phyloP scores from a whole-genome alignment of 2,797 vertebrate genomes.

The Zenarchopterus dispar region DNA sequence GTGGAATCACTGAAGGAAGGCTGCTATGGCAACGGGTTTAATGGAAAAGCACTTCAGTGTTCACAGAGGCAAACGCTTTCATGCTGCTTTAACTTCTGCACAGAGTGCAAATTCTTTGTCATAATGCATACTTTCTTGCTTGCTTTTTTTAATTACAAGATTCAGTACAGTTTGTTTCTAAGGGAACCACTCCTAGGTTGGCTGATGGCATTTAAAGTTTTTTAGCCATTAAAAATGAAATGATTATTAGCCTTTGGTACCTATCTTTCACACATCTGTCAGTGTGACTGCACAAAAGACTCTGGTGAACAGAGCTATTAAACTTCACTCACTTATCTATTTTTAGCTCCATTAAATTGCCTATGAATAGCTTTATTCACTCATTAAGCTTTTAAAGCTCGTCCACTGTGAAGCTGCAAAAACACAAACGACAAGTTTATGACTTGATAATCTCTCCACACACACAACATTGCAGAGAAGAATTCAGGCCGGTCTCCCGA shows the following conservation, averaged over 20 bases:
- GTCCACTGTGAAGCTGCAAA: conserved; percentile 25
- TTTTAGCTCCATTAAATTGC: conserved; percentile 29
- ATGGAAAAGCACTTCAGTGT: conserved; percentile 36
- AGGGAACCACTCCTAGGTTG: conserved; percentile 24
- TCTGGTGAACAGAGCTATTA: conserved; percentile 18
- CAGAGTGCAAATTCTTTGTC: conserved; percentile 11
- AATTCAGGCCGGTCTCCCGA: conserved; percentile 45
- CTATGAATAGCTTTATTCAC: conserved; percentile 37
- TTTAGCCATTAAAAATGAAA: conserved; percentile 4
- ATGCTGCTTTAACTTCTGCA: conserved; percentile 24
- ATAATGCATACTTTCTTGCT: conserved; percentile 16
- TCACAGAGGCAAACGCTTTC: conserved; percentile 43
- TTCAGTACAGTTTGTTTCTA: conserved; percentile 33
- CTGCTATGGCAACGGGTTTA: conserved; percentile 63
- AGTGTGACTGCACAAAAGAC: background rate
- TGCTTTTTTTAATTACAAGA: conserved; percentile 4
- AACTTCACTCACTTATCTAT: conserved; percentile 20
- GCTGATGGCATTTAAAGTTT: conserved; percentile 3
- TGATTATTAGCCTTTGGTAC: background rate
- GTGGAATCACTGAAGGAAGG: conserved; percentile 37
- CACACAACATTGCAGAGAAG: conserved; percentile 44
- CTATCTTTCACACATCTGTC: background rate
- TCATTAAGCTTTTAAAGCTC: conserved; percentile 39
- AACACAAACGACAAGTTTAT: conserved; percentile 42
- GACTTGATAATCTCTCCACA: conserved; percentile 58